Percentiles rank a stretch among this genome's conserved stretches.
Conservation (phyloP, 2,113 vertebrate genomes). For the Xiphias gladius region DNA sequence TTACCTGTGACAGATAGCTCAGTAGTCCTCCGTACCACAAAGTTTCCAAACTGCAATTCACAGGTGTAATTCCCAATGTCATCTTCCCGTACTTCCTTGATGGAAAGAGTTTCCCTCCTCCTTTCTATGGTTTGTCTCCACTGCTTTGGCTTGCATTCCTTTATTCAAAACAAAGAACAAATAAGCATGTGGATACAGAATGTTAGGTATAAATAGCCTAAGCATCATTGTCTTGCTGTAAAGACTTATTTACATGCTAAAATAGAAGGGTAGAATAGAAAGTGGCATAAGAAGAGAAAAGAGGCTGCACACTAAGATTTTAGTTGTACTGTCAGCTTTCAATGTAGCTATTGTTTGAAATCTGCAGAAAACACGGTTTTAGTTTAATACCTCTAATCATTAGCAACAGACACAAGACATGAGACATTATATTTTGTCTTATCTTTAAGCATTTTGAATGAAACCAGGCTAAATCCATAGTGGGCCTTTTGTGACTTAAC, state of each 20-base stretch:
- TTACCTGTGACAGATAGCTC: conserved; percentile 98
- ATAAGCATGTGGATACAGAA: neutral
- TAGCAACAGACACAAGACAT: neutral
- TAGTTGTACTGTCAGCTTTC: neutral
- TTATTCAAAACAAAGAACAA: conserved; percentile 45
- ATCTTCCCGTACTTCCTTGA: conserved; percentile 95
- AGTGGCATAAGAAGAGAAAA: neutral
- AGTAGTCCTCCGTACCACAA: conserved; percentile 96
- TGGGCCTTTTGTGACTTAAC: neutral
- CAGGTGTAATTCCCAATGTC: conserved; percentile 99
- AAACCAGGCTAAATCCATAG: neutral
- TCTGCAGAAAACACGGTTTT: neutral
- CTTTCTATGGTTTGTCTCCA: conserved; percentile 93
- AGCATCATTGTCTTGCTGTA: neutral
- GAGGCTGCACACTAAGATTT: no score
- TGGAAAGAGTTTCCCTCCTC: conserved; percentile 90
- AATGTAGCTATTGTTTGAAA: neutral
- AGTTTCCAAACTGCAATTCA: conserved; percentile 94
- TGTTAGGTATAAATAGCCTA: conserved; percentile 18
- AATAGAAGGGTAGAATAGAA: neutral
- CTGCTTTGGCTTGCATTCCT: conserved; percentile 94
- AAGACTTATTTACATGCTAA: neutral
- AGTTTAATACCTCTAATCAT: conserved; percentile 10
- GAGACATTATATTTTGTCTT: neutral
- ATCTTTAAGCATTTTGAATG: neutral